A percentile compares a stretch with the other conserved stretches of the same genome.
Conservation (phyloP, 2,888 invertebrate genomes). For the Petrolisthes manimaculis region DNA sequence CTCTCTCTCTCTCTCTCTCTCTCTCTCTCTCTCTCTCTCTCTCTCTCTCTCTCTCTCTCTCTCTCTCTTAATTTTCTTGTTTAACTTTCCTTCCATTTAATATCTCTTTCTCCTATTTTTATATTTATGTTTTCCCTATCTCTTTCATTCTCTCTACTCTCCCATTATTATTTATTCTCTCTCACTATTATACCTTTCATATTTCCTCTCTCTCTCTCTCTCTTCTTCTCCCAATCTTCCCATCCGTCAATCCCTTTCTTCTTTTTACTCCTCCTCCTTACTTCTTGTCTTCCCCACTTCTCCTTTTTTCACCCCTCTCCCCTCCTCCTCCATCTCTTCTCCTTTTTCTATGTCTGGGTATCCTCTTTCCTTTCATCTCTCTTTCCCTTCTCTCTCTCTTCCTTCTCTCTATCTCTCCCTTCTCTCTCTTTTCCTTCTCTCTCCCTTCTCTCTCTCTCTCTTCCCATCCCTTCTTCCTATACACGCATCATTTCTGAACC, state of each 20-base stretch:
- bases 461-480: background rate
- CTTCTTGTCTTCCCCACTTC: background rate
- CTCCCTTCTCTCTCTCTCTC: slow-evolving; percentile 7
- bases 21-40: background rate
- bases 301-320: background rate
- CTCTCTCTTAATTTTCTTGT: background rate
- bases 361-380: background rate
- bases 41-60: background rate
- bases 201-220: background rate
- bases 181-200: background rate
- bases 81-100: background rate
- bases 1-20: background rate
- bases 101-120: background rate
- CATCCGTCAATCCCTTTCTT: background rate
- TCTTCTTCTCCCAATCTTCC: background rate
- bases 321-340: background rate
- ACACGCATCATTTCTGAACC: too few relatives aligned
- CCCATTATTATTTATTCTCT: background rate
- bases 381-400: background rate
- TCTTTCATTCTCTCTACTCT: background rate
- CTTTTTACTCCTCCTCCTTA: background rate
- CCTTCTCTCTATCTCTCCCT: background rate
- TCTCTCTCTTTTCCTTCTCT: slow-evolving; percentile 14
- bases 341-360: too few relatives aligned
- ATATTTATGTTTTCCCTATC: background rate